Evolutionary conservation across 1,140 invertebrate genomes (phyloP).

Genomic region (Stegodyphus mimosarum): DNA sequence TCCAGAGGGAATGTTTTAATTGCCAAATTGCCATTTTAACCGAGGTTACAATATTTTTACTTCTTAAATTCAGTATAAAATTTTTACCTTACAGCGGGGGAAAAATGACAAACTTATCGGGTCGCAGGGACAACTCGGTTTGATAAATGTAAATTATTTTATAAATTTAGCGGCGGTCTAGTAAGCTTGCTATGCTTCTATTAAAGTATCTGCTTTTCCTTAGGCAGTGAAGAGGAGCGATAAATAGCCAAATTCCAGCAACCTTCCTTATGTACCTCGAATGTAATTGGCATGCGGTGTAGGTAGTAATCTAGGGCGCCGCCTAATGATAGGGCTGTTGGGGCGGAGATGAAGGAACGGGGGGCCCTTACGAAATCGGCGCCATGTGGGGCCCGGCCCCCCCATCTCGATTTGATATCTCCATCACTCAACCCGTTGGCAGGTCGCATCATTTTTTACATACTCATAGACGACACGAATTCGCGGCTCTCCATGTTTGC

Average conservation of each 20-base stretch:
- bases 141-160: no score
- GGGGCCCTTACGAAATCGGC: slow-evolving; percentile 38
- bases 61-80: no score
- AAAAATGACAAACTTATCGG: no score
- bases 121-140: no score
- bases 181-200: no score
- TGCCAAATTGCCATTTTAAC: no score
- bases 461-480: slow-evolving; percentile 19
- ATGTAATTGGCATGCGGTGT: slow-evolving; percentile 54
- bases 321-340: slow-evolving; percentile 46
- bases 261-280: background rate
- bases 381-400: slow-evolving; percentile 57
- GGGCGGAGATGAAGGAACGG: slow-evolving; percentile 5
- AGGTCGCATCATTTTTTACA: slow-evolving; percentile 52
- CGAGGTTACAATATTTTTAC: no score
- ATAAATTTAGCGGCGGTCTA: no score
- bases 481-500: background rate
- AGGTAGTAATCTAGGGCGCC: slow-evolving; percentile 57
- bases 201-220: no score
- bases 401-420: slow-evolving; percentile 59
- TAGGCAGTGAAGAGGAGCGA: background rate
- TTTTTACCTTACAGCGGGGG: no score
- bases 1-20: no score
- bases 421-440: slow-evolving; percentile 56
- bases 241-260: slow-evolving; percentile 33